These are phyloP conservation scores for Boulengerochromis microlepis DNA, from an alignment of 2,113 vertebrate species.

Conservation along the genomic window DNA sequence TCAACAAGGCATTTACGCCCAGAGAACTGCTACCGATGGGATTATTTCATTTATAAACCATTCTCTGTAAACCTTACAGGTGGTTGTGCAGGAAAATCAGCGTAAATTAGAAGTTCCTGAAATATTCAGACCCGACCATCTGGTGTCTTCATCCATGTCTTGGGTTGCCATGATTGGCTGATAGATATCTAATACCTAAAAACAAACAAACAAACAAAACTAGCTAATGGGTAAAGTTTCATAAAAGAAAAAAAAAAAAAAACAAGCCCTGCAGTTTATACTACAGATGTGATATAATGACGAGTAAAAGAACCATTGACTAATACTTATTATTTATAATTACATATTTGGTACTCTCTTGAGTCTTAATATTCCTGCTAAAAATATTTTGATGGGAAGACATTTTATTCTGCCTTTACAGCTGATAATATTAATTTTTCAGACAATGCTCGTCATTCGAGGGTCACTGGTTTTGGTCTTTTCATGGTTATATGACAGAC, in stretches of 20 bases:
- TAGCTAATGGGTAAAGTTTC: not conserved
- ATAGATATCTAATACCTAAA: not conserved
- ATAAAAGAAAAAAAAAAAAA: not conserved
- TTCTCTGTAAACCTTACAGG: not conserved
- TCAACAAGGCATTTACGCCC: not conserved
- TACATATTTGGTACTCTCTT: not conserved
- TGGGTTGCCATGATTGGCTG: not conserved
- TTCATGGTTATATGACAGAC: not conserved
- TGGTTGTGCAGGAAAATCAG: not conserved
- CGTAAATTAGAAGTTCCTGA: fast-evolving
- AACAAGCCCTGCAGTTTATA: not conserved
- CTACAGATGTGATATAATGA: not conserved
- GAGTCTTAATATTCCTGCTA: not conserved
- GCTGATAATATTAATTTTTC: not conserved
- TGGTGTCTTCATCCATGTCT: not conserved
- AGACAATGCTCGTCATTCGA: not conserved
- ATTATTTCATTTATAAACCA: not conserved
- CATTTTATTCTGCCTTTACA: not conserved
- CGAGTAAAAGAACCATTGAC: not conserved
- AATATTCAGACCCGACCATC: not conserved
- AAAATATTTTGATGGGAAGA: not conserved
- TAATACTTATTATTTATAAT: not conserved
- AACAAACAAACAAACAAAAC: not conserved
- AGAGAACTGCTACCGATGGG: not conserved
- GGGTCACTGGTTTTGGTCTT: not conserved